Base-by-base conservation (phyloP, 2,113 vertebrate genomes). In the Galbula dea region DNA sequence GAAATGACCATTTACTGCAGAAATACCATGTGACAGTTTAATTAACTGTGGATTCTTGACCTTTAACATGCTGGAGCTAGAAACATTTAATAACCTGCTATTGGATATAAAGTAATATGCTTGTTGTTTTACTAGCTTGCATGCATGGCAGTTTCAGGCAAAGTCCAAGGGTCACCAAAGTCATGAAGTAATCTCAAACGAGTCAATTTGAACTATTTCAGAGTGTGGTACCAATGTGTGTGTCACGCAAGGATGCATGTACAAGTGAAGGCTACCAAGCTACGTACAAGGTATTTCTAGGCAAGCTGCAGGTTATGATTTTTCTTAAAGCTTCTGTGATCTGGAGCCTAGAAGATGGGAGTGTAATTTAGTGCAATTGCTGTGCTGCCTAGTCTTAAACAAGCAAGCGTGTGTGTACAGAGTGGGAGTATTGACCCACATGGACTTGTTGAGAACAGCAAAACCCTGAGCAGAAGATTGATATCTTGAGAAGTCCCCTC, bases 41-140 rank as follows among this genome's bases (percentile, higher is more conserved):
- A 91, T 96, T 95, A 94, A 90, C 75, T 84, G 51, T 94, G 91
- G 88, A 90, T 96, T 96, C 65, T 93, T 96, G 96, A 97, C 95
- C 94, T 96, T 84, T 96, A 85, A 95, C 90, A 46, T 91, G 72
- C 83, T 57, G 68, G 85, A 96, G 75, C 48, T 89, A 67, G 87
- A 94, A 74, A 69, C 30, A 22, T 91, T 93, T 93, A 95, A 96
- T 89, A 94, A 93, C 61, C 85, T 61, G 63, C 63, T 68, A 52
- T 48, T 83, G 87, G 91, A 95, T 83, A 86, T 93, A 88, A 93
- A 88, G 82, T 93, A 94, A 96, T 95, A 90, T 32, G 52, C 65
- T 43, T 69, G 75, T 71, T 83, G 82, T 92, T 96, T 95, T 83
- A 92, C 91, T 92, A 39, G 91, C 65, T 83, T 88, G 85, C 89